Conservation (phyloP, 1,140 invertebrate genomes). For the Homarus americanus region DNA sequence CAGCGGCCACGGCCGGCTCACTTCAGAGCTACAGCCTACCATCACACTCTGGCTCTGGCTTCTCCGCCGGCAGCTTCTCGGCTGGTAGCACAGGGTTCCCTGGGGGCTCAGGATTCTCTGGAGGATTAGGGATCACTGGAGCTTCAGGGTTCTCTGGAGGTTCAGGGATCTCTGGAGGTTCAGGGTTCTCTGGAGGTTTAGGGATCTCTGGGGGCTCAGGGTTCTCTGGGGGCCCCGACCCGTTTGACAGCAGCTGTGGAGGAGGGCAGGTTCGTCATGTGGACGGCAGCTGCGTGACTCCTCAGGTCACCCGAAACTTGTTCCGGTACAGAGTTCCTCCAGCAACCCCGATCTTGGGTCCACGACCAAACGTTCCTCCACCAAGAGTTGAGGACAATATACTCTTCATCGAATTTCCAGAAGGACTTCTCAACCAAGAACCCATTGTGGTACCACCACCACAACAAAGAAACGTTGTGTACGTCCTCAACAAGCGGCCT, state of each 20-base stretch:
- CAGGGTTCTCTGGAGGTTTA: neutral
- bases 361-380: constrained; percentile 20
- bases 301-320: constrained; percentile 39
- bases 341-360: neutral
- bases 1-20: neutral
- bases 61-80: neutral
- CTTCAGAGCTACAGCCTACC: neutral
- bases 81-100: neutral
- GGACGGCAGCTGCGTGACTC: constrained; percentile 21
- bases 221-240: neutral
- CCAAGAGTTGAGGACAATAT: constrained; percentile 33
- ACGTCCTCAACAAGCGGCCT: constrained; percentile 45
- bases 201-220: neutral
- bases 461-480: constrained; percentile 31
- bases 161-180: neutral
- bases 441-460: constrained; percentile 46
- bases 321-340: constrained; percentile 15
- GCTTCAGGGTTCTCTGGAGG: neutral
- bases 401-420: constrained; percentile 33
- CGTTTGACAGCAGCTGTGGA: neutral
- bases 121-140: neutral
- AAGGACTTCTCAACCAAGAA: neutral
- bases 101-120: neutral
- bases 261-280: neutral
- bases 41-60: neutral